Evolutionary conservation across 2,113 vertebrate genomes (phyloP).

Genomic region (Spea multiplicata): DNA sequence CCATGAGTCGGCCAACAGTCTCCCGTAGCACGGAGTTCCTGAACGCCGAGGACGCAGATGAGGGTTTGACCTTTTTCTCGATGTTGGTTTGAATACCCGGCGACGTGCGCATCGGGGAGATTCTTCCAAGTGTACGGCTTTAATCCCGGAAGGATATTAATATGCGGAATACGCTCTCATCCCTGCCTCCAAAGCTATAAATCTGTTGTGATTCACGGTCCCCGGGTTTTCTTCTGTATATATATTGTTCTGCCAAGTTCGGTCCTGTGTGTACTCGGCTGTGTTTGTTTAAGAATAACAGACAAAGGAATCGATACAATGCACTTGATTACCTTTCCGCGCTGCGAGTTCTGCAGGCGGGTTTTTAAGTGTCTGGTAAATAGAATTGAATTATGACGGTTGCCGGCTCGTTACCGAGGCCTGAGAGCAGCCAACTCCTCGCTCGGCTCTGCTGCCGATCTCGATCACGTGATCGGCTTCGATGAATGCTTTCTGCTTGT

Average conservation of each 20-base stretch:
- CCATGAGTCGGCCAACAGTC: no score
- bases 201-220: not conserved
- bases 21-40: no score
- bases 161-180: no score
- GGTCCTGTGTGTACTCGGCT: not conserved
- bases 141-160: no score
- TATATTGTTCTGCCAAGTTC: not conserved
- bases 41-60: no score
- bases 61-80: no score
- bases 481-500: not conserved
- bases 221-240: not conserved
- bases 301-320: conserved; percentile 13
- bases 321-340: conserved; percentile 9
- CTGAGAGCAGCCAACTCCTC: not conserved
- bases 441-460: not conserved
- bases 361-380: not conserved
- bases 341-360: not conserved
- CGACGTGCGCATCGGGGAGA: no score
- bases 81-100: no score
- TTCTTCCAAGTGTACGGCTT: no score
- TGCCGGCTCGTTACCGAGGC: not conserved
- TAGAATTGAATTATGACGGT: not conserved
- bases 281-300: conserved; percentile 21
- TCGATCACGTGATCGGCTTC: not conserved
- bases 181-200: not conserved